Evolutionary conservation across 2,113 vertebrate genomes (phyloP).

Genomic region (Ciconia maguari): DNA sequence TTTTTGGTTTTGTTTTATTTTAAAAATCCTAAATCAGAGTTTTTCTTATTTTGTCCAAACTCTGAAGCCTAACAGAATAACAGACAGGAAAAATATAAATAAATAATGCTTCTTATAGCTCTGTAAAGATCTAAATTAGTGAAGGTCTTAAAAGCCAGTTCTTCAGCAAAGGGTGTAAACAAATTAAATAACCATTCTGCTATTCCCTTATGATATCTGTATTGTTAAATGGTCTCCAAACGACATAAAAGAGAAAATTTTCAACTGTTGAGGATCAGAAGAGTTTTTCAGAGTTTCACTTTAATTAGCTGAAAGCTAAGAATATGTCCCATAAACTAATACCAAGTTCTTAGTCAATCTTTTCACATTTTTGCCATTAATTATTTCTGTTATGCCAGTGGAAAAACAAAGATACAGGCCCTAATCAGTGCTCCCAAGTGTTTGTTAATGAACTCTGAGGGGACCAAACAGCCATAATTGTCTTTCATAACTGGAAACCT

Average conservation of each 20-base stretch:
- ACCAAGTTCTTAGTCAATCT: background rate
- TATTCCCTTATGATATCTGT: background rate
- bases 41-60: background rate
- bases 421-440: conserved; percentile 11
- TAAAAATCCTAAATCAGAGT: background rate
- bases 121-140: background rate
- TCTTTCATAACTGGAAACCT: background rate
- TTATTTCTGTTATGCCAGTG: background rate
- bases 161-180: background rate
- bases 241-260: background rate
- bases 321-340: background rate
- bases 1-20: background rate
- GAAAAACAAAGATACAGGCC: conserved; percentile 6
- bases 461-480: background rate
- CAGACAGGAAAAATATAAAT: background rate
- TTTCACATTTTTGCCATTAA: background rate
- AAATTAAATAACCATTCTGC: background rate
- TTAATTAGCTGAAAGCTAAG: conserved; percentile 7
- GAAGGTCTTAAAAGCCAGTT: background rate
- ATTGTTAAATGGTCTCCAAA: background rate
- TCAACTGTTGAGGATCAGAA: background rate
- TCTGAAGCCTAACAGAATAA: background rate
- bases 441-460: conserved; percentile 16
- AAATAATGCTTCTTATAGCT: background rate
- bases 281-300: background rate